A percentile compares a stretch with the other conserved stretches of the same genome.
Conservation (phyloP, 2,888 invertebrate species). For the Lumbricus terrestris region DNA sequence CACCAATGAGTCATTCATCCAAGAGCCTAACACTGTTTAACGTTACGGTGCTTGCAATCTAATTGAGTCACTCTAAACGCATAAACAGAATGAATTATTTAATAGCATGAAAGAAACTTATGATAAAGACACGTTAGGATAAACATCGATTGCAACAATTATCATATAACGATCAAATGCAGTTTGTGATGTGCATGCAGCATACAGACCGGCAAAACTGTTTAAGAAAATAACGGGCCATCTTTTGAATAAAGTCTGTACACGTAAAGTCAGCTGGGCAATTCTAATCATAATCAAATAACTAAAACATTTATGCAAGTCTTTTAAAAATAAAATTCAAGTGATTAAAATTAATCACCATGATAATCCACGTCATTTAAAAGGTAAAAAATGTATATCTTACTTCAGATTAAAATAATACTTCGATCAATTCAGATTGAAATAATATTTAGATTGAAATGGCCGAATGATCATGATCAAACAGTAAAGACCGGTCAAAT, state of each 20-base stretch:
- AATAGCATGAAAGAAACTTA: background rate
- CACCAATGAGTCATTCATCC: no score
- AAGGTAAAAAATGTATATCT: background rate
- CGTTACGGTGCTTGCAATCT: background rate
- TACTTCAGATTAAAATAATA: background rate
- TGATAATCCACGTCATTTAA: background rate
- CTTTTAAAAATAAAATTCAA: background rate
- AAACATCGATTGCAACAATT: background rate
- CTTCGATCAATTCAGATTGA: background rate
- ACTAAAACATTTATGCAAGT: background rate
- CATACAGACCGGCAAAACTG: background rate
- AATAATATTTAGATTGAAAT: background rate
- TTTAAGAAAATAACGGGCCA: background rate
- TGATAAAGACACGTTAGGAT: background rate
- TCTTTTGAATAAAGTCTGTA: conserved; percentile 3
- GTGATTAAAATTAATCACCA: background rate
- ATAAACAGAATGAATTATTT: background rate
- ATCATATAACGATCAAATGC: background rate
- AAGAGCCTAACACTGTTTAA: background rate
- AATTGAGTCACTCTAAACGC: background rate
- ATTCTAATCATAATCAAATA: background rate
- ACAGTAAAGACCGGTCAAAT: background rate
- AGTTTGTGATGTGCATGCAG: background rate
- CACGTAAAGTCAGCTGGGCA: background rate
- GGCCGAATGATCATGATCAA: background rate